Evolutionary conservation across 2,113 vertebrate species (phyloP).

Genomic region (Stigmatopora nigra): DNA sequence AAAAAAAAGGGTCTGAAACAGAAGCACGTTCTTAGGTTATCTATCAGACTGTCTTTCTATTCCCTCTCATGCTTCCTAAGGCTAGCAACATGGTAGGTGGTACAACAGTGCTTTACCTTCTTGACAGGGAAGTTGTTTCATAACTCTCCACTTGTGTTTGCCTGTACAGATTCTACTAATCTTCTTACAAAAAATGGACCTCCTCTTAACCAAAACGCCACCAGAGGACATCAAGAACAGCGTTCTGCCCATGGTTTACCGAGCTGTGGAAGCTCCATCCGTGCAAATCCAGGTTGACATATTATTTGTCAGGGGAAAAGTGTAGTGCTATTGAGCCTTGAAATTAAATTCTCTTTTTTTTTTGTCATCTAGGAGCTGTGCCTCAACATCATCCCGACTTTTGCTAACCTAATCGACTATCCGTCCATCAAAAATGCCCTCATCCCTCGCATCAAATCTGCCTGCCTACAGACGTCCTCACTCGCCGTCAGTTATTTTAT

Average conservation of each 20-base stretch:
- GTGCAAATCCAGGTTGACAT: constrained; percentile 90
- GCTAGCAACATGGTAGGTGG: constrained; percentile 99
- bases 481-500: constrained; percentile 81
- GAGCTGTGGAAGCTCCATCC: constrained; percentile 93
- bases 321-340: background rate
- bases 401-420: constrained; percentile 97
- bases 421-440: constrained; percentile 98
- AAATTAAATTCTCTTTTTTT: background rate
- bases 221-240: constrained; percentile 92
- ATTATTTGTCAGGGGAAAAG: background rate
- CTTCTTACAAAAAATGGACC: constrained; percentile 99
- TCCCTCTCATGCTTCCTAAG: constrained; percentile 85
- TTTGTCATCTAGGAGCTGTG: constrained; percentile 83
- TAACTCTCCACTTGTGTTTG: background rate
- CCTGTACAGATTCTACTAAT: constrained; percentile 86
- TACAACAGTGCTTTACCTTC: constrained; percentile 12
- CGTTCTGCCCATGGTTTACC: constrained; percentile 94
- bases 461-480: constrained; percentile 94
- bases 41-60: constrained; percentile 60
- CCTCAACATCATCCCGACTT: constrained; percentile 95
- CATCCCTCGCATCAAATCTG: constrained; percentile 93
- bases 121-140: background rate
- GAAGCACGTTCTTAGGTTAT: constrained; percentile 17
- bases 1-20: background rate
- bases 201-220: constrained; percentile 94